Evolutionary conservation across 1,140 invertebrate genomes (phyloP), one percentile per base, ranked within the genome.

Genomic region (Penaeus vannamei): DNA sequence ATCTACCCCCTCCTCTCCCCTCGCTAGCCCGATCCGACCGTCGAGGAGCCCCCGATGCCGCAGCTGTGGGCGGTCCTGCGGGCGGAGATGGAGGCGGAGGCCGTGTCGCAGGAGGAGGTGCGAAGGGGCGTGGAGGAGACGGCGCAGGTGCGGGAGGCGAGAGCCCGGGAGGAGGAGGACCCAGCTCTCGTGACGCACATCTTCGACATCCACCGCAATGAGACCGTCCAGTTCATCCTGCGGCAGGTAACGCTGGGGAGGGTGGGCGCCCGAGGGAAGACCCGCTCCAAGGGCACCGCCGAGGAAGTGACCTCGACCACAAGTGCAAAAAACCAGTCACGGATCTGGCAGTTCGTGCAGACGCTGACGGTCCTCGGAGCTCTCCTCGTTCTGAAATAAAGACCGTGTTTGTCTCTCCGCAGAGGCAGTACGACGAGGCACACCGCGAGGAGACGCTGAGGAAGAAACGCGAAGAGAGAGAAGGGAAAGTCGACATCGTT

Each of bases 1-100:
- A 10, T 83, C 82, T 32, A n/a, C 66, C 17, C 4, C 14, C 32
- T 84, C 29, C 82, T 29, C 53, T 12, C 53, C 12, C 53, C 26
- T 62, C 82, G 32, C 12, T 83, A 89, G 87, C 87, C 87, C 32
- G 87, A 89, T 60, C 87, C 87, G 12, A 79, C 82, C 2, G 87
- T 77, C 17, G 81, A 77, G 60, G 82, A 85, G 22, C 69, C 83
- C 0, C 53, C 69, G 7, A 61, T 89, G 87, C 87, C 87, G 10
- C 82, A 89, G 81, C 60, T 89, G 60, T 84, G 87, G 81, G 83
- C 36, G 4, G 76, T 46, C 22, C 29, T 89, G 83, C 64, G 64
- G 72, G 60, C 26, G 26, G 66, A 89, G 76, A 85, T 89, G 81
- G 87, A 84, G 61, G 87, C 87, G n/a, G 87, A 89, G 82, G 72